Evolutionary conservation across 1,140 invertebrate species (phyloP).

Genomic region (Atta colombica): DNA sequence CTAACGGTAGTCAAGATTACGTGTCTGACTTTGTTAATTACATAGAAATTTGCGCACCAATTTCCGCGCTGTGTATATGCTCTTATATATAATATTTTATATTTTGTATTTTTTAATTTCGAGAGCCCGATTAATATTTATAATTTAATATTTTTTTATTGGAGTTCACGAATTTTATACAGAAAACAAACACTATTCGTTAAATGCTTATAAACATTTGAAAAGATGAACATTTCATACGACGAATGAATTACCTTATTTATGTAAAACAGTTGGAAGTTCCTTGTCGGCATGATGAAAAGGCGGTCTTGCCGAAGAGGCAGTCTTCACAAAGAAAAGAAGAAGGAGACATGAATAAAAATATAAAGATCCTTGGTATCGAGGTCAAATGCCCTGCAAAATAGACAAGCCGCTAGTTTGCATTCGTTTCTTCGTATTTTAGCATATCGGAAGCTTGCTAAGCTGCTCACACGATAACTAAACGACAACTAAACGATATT

Average conservation of each 20-base stretch:
- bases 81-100: too few species aligned
- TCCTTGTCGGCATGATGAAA: background rate
- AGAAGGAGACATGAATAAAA: background rate
- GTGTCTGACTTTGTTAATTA: too few species aligned
- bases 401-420: constrained; percentile 25
- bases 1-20: too few species aligned
- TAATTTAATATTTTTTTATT: too few species aligned
- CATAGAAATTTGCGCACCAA: too few species aligned
- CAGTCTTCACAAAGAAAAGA: background rate
- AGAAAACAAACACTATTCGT: constrained; percentile 12
- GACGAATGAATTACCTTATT: constrained; percentile 23
- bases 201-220: background rate
- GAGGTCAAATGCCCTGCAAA: constrained; percentile 39
- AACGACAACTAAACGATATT: constrained; percentile 26
- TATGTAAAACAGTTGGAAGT: constrained; percentile 32
- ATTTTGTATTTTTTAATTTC: too few species aligned
- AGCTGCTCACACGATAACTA: background rate
- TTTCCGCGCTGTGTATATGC: too few species aligned
- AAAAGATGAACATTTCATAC: constrained; percentile 11
- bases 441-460: background rate
- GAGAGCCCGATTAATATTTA: too few species aligned
- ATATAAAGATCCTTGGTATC: constrained; percentile 20
- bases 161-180: background rate
- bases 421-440: constrained; percentile 26
- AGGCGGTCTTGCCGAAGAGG: background rate